A percentile compares a stretch with the other conserved stretches of the same genome.
phyloP scores from a whole-genome alignment of 2,797 vertebrate genomes.

The Melanitta fusca region DNA sequence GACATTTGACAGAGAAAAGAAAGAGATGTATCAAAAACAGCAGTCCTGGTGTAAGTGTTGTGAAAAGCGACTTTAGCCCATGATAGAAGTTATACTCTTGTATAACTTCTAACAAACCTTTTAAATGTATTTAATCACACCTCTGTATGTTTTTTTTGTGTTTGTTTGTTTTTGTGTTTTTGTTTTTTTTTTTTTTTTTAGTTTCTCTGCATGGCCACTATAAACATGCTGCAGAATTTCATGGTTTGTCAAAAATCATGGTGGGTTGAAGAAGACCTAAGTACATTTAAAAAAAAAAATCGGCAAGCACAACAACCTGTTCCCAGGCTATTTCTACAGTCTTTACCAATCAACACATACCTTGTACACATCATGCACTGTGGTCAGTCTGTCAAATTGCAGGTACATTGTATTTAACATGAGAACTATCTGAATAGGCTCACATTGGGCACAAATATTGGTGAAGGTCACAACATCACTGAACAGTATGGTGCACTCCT shows the following conservation, averaged over 20 bases:
- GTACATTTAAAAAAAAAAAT: not conserved
- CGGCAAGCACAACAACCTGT: not conserved
- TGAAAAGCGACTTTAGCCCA: not conserved
- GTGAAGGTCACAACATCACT: conserved; percentile 87
- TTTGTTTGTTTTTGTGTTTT: not conserved
- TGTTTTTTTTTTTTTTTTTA: not conserved
- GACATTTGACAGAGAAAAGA: not conserved
- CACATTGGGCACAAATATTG: conserved; percentile 83
- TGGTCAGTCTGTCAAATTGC: conserved; percentile 84
- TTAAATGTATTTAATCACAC: not conserved
- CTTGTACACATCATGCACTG: conserved; percentile 86
- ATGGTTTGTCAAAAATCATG: not conserved
- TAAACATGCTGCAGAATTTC: not conserved
- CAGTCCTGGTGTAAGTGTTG: not conserved
- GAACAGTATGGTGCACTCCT: conserved; percentile 86
- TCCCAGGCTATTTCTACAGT: not conserved
- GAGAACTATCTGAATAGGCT: conserved; percentile 85
- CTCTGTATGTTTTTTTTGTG: not conserved
- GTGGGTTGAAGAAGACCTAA: not conserved
- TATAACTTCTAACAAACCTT: not conserved
- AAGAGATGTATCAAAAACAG: not conserved
- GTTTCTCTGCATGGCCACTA: not conserved
- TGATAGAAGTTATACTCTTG: accelerated
- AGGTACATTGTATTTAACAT: conserved; percentile 88
- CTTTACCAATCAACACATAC: conserved; percentile 27